A percentile compares a stretch with the other conserved stretches of the same genome.
phyloP scores from a whole-genome alignment of 2,888 invertebrate genomes.

The Tachina lurida region DNA sequence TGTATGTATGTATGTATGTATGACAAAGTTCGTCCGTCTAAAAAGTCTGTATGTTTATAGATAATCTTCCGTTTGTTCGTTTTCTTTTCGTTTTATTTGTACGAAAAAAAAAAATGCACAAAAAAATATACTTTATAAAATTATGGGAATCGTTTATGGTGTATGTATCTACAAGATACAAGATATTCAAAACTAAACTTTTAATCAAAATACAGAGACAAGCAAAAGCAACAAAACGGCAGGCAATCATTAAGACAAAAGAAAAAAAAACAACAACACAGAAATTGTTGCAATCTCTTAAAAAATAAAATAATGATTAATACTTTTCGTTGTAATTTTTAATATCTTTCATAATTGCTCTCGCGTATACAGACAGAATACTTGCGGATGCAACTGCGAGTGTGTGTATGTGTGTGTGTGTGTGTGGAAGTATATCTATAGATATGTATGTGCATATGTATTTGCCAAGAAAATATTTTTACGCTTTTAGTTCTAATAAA shows the following conservation, averaged over 20 bases:
- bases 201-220: constrained; percentile 12
- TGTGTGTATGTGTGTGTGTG: no score
- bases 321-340: constrained; percentile 32
- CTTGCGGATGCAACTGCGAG: not conserved
- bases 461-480: not conserved
- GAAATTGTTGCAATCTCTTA: constrained; percentile 31
- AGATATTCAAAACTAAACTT: constrained; percentile 44
- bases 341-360: constrained; percentile 28
- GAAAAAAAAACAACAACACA: not conserved
- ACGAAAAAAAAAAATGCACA: not conserved
- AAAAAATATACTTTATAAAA: constrained; percentile 31
- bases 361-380: constrained; percentile 1
- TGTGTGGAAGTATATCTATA: not conserved
- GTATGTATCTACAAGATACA: constrained; percentile 49
- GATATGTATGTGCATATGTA: not conserved
- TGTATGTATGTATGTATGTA: constrained; percentile 21
- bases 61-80: constrained; percentile 47
- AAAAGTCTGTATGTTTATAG: constrained; percentile 36
- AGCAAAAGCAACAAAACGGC: not conserved
- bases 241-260: not conserved
- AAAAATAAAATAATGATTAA: constrained; percentile 39
- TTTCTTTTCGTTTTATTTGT: constrained; percentile 44
- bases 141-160: constrained; percentile 56
- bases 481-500: not conserved
- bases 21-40: constrained; percentile 26